Conservation (phyloP, 1,140 invertebrate genomes). For the Trigoniulus corallinus region DNA sequence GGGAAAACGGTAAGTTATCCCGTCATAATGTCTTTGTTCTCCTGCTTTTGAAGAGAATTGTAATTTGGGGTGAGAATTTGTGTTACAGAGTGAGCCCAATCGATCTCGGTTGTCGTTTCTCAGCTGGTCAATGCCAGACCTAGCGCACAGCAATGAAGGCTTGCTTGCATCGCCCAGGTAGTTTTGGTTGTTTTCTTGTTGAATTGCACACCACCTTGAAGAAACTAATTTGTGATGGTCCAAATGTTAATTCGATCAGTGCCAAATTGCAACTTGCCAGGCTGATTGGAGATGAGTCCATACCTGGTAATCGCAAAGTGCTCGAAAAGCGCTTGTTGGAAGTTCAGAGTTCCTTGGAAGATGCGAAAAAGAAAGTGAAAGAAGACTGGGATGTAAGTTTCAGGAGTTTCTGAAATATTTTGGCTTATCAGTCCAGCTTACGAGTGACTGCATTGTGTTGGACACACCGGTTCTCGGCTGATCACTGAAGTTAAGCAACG, state of each 20-base stretch:
- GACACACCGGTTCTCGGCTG: no score
- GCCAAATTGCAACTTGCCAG: neutral
- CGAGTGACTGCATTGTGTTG: no score
- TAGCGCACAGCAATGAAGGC: no score
- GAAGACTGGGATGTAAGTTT: slow-evolving; percentile 11
- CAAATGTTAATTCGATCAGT: slow-evolving; percentile 1
- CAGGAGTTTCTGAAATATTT: slow-evolving; percentile 10
- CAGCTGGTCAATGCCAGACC: slow-evolving; percentile 62
- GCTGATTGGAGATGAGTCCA: neutral
- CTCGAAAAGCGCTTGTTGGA: neutral
- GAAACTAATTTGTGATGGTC: neutral
- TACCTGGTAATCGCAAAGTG: slow-evolving; percentile 19
- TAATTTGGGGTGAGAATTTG: neutral
- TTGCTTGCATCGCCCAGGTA: no score
- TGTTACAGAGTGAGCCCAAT: slow-evolving; percentile 38
- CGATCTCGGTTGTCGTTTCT: slow-evolving; percentile 65
- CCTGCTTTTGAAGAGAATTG: neutral
- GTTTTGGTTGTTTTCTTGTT: neutral
- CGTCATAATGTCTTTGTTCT: no score
- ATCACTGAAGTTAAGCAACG: no score
- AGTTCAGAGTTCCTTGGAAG: slow-evolving; percentile 16
- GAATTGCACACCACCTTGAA: neutral
- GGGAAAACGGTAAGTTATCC: slow-evolving; percentile 30
- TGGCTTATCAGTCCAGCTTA: no score
- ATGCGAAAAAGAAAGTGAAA: slow-evolving; percentile 19